Evolutionary conservation across 2,888 invertebrate species (phyloP).

Genomic region (Poecilus cupreus): DNA sequence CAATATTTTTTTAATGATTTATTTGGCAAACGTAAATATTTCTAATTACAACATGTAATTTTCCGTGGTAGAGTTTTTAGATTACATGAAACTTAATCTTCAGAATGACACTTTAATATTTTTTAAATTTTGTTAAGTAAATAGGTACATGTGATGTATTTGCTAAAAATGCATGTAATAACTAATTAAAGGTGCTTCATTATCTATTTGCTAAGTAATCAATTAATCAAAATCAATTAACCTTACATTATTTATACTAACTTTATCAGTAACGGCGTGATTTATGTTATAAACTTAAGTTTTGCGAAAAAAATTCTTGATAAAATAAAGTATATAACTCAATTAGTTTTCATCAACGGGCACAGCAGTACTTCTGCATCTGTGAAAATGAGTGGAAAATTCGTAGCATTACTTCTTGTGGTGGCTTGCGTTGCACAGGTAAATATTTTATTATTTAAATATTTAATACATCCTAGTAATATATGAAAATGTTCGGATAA

Average conservation of each 20-base stretch:
- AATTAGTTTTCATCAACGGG: not conserved
- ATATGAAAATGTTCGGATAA: too few species aligned
- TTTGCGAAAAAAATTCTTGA: not conserved
- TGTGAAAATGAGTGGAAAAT: constrained; percentile 28
- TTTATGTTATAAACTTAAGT: not conserved
- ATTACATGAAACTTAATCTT: too few species aligned
- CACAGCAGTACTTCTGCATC: not conserved
- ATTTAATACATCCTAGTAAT: not conserved
- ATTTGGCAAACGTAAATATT: too few species aligned
- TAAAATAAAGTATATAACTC: constrained; percentile 1
- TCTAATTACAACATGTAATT: too few species aligned
- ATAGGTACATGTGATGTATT: too few species aligned
- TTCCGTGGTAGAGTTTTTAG: too few species aligned
- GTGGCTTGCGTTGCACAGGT: constrained; percentile 8
- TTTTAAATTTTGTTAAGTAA: too few species aligned
- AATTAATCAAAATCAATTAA: not conserved
- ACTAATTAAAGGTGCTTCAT: too few species aligned
- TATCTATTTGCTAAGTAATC: not conserved
- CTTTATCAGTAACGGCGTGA: not conserved
- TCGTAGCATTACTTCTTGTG: not conserved
- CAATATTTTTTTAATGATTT: too few species aligned
- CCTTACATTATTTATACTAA: not conserved
- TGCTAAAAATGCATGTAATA: too few species aligned
- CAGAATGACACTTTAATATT: too few species aligned
- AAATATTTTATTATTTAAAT: not conserved